Evolutionary conservation across 2,888 invertebrate genomes (phyloP), one percentile per base, ranked within the genome.

Genomic region (Baccha elongata): DNA sequence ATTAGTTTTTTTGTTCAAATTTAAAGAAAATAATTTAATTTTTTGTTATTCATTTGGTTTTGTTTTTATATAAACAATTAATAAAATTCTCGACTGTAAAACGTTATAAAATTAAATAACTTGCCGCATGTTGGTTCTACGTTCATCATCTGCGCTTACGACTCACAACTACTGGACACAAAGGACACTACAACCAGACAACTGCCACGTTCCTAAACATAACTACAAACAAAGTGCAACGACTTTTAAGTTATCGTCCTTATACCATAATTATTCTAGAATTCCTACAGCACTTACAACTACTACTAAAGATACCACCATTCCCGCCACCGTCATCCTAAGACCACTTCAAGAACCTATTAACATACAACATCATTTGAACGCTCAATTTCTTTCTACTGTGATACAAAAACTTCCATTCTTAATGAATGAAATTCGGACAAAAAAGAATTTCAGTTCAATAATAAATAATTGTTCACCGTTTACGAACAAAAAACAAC

Each of bases 361-460:
- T 21, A 8, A 40, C 23, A 42, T 53, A 67, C 50, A n/a, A 60
- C 69, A 67, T 13, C 60, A 52, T 48, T 60, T 64, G 50, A 71
- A 73, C 80, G 75, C 65, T 79, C 79, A 85, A 85, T 85, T 86
- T 85, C 72, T 87, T 84, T 86, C 84, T 85, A 86, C 87, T 86
- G 88, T 88, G 87, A 87, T 89, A 87, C 87, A 86, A 75, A 87
- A 87, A 85, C 86, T 87, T 88, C 87, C 87, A 86, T 89, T 89
- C 89, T 90, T 91, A 88, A 90, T 90, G 91, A 89, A 90, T 89
- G 90, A 88, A 87, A 87, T 88, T 87, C 88, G 89, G 88, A 88
- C 87, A 79, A 89, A 89, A 86, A 87, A 55, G 68, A 84, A 81
- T 75, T 73, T 76, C 80, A 74, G 79, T 68, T 78, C 78, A 84